These are phyloP conservation scores for Sarcophaga variegata DNA, from an alignment of 2,888 invertebrate species.

Conservation along the genomic window DNA sequence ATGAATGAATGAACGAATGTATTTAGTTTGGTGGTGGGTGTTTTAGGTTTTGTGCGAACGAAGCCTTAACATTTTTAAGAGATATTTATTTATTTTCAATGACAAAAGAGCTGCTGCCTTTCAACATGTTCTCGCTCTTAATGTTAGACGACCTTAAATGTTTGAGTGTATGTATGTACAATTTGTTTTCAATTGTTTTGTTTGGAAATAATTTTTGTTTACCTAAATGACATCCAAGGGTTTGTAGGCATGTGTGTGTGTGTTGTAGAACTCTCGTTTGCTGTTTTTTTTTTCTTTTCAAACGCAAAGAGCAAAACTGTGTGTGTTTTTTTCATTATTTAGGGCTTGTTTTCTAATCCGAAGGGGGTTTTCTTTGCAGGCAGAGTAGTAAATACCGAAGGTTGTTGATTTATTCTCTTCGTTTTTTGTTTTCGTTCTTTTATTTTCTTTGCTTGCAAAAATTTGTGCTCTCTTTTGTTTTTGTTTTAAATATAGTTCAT, in stretches of 20 bases:
- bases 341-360: too few species aligned
- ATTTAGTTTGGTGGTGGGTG: neutral
- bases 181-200: neutral
- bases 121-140: neutral
- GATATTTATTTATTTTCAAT: constrained; percentile 16
- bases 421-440: constrained; percentile 20
- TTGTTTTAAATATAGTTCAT: constrained; percentile 69
- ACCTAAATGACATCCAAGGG: too few species aligned
- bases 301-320: neutral
- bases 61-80: constrained; percentile 51
- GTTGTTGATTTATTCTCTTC: constrained; percentile 24
- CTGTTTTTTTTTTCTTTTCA: neutral
- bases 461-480: constrained; percentile 38
- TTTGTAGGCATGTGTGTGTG: too few species aligned
- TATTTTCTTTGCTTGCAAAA: constrained; percentile 20
- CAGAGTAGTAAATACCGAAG: constrained; percentile 2
- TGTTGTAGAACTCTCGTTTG: too few species aligned
- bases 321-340: neutral
- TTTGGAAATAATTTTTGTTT: too few species aligned
- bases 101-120: constrained; percentile 1
- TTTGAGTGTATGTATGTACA: neutral
- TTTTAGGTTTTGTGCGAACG: constrained; percentile 63
- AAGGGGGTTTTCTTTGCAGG: too few species aligned
- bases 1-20: neutral
- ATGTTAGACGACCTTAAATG: neutral